Evolutionary conservation across 2,113 vertebrate species (phyloP).

Genomic region (Melanotaenia duboulayi): DNA sequence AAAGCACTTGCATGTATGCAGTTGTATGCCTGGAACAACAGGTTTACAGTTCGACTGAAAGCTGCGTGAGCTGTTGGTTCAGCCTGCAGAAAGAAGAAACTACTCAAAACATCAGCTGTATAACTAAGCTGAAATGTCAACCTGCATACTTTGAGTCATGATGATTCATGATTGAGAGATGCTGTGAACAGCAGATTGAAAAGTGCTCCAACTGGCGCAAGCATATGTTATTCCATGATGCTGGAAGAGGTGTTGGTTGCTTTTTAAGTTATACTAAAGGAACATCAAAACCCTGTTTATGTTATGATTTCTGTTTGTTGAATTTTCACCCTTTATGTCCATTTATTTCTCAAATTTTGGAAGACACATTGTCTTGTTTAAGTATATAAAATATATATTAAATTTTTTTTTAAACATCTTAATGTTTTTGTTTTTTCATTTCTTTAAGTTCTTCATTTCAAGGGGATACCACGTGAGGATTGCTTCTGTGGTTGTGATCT

Average conservation of each 20-base stretch:
- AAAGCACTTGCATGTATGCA: conserved; percentile 39
- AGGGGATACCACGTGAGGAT: conserved; percentile 18
- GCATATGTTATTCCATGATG: conserved; percentile 53
- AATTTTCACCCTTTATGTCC: conserved; percentile 50
- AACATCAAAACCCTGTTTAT: conserved; percentile 55
- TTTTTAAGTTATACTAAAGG: conserved; percentile 49
- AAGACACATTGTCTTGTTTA: conserved; percentile 71
- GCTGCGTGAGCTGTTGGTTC: conserved; percentile 29
- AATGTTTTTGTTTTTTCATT: neutral
- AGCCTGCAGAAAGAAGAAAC: conserved; percentile 17
- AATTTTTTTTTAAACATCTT: conserved; percentile 65
- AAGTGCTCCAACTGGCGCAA: conserved; percentile 38
- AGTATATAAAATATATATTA: conserved; percentile 75
- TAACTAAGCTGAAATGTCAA: conserved; percentile 12
- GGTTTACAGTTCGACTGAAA: conserved; percentile 32
- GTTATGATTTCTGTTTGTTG: conserved; percentile 47
- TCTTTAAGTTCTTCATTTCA: conserved; percentile 60
- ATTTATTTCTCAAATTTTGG: conserved; percentile 65
- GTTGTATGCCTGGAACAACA: conserved; percentile 36
- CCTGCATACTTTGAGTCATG: conserved; percentile 30
- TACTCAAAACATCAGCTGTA: conserved; percentile 23
- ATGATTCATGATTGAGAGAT: conserved; percentile 33
- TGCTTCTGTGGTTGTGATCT: conserved; percentile 4
- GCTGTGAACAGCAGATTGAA: conserved; percentile 18
- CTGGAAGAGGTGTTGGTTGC: conserved; percentile 59